Evolutionary conservation across 2,113 vertebrate genomes (phyloP).

Genomic region (Oreotragus oreotragus): DNA sequence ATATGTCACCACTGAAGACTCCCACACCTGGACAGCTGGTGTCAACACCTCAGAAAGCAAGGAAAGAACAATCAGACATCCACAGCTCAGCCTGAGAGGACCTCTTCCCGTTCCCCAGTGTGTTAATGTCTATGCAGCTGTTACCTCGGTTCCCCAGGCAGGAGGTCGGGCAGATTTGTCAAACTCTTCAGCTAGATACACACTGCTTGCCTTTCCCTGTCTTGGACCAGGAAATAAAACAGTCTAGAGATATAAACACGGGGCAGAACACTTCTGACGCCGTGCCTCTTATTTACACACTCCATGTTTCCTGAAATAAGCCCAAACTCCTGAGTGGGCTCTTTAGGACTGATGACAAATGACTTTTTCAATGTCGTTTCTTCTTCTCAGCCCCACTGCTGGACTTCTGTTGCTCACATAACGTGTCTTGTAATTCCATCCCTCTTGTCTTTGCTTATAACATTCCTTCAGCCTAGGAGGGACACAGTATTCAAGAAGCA

Average conservation of each 20-base stretch:
- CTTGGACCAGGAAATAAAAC: neutral
- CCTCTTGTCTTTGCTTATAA: conserved; percentile 36
- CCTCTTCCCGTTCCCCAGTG: neutral
- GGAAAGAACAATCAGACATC: neutral
- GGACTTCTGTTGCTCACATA: neutral
- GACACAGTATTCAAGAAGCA: conserved; percentile 39
- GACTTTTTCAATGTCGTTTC: neutral
- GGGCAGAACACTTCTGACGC: neutral
- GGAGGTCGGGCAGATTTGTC: neutral
- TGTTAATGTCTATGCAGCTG: neutral
- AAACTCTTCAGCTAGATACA: neutral
- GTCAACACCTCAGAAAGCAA: neutral
- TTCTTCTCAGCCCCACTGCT: neutral
- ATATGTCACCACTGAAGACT: neutral
- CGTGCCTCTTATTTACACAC: neutral
- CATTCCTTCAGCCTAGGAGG: neutral
- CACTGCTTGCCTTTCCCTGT: neutral
- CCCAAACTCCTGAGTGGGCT: neutral
- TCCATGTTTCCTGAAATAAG: neutral
- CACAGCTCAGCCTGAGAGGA: neutral
- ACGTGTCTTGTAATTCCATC: neutral
- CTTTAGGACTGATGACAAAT: neutral
- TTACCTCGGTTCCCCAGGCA: neutral
- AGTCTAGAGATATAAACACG: neutral
- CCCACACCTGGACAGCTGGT: neutral